Base-by-base conservation (phyloP, 2,113 vertebrate genomes). In the Casuarius casuarius region DNA sequence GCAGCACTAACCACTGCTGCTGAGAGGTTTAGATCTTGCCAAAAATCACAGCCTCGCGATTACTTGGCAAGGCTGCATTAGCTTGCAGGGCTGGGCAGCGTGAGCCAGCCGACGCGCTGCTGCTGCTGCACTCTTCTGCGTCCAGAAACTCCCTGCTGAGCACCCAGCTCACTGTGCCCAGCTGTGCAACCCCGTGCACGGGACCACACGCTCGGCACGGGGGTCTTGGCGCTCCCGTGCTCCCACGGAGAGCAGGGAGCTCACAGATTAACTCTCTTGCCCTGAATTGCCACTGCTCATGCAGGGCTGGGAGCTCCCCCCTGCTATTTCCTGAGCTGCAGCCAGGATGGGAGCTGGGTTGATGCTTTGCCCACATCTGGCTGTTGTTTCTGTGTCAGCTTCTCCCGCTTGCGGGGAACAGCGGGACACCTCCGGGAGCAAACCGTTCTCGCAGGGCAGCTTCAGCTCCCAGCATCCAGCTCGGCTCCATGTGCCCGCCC, bases 181-280 rank as follows among this genome's bases (percentile, higher is more conserved):
- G 71, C 71, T 35, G 4, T 33, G 17, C 42, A 31, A 84, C 66
- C 7, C 38, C 13, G 38, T 51, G 35, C 2, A 4, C 23, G 38
- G 29, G 13, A 70, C 14, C 2, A n/a, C 38, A 66, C 16, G n/a
- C 29, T 25, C 31, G 9, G 54, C 0, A 0, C 2, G 3, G 21
- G n/a, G 28, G 35, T 26, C 1, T 11, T 62, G 56, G 28, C 0
- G 3, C 48, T 56, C 66, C 28, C 42, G 5, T 46, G 22, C 67
- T 49, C 31, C 0, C 0, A 1, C 0, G 5, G 4, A 5, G 15
- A 46, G 22, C 33, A 13, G 28, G 18, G 2, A 66, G n/a, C 14
- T 31, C 40, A 77, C 21, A 54, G 5, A 75, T 20, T 80, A 73
- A 54, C 8, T 12, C n/a, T 52, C 17, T 42, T 2, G 0, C 4